Percentiles rank a stretch among this genome's conserved stretches.
Conservation (phyloP, 1,140 invertebrate genomes). For the Acromyrmex heyeri region DNA sequence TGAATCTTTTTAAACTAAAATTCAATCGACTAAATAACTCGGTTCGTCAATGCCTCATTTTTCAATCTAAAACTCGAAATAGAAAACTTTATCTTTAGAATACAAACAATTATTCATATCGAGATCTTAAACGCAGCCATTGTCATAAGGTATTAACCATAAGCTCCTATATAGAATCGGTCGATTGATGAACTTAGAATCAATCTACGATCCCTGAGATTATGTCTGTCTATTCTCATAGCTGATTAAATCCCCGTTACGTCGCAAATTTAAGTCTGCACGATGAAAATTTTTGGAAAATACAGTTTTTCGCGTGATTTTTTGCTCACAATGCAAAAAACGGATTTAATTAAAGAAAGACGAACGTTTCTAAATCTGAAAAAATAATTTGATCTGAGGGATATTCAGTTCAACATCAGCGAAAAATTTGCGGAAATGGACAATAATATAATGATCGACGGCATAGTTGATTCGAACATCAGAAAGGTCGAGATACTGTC, state of each 20-base stretch:
- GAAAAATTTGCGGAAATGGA: neutral
- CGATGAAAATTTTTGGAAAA: constrained; percentile 36
- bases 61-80: neutral
- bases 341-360: neutral
- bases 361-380: neutral
- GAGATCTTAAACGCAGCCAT: constrained; percentile 17
- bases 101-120: constrained; percentile 56
- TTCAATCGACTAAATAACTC: neutral
- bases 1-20: neutral
- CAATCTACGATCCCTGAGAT: constrained; percentile 55
- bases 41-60: neutral
- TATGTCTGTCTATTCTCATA: constrained; percentile 51
- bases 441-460: constrained; percentile 33
- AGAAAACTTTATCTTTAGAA: neutral
- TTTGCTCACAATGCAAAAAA: neutral
- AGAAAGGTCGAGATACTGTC: neutral
- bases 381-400: neutral
- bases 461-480: neutral
- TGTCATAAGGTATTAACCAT: constrained; percentile 62
- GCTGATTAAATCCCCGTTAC: constrained; percentile 62
- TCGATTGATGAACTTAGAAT: constrained; percentile 62
- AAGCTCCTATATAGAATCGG: constrained; percentile 42
- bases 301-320: neutral
- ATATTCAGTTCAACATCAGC: constrained; percentile 31
- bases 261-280: constrained; percentile 3